Base-by-base conservation (phyloP, 2,888 invertebrate species). In the Drosophila emarginata region DNA sequence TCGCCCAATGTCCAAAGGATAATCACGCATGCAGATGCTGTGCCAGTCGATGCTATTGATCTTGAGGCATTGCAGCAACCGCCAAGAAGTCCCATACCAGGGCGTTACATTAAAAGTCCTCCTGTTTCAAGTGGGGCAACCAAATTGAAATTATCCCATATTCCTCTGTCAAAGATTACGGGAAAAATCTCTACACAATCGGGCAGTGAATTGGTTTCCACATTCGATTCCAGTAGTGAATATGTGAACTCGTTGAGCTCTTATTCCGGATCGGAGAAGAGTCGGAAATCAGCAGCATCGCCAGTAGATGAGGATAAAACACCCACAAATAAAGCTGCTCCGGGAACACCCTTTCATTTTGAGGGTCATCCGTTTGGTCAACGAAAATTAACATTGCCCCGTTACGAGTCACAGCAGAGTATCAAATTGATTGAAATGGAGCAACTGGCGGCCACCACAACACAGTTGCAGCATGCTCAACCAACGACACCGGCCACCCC, bases 1-100 rank as follows among this genome's bases (percentile, higher is more conserved):
- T 93, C 93, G 54, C 91, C 93, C n/a, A 93, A 92, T 81, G 93
- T 94, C 40, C 93, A 93, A 74, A 92, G 93, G 72, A 93, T 94
- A 80, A 91, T 93, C 69, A 93, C 93, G 26, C 93, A 93, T 77
- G 91, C 93, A 9, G 93, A 93, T 54, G 90, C 92, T 5, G 90
- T 80, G 78, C 90, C 83, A 23, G 91, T 90, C 52, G 88, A 89
- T 50, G 86, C 89, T 0, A 79, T 90, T 28, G 89, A 90, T 68
- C 87, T 89, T 53, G 89, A 90, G 51, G 90, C 90, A 52, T 74
- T 91, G 64, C 88, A 89, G 61, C 80, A 86, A 11, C 80, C 60
- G 0, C 78, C 76, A 52, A 69, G 67, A 28, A 89, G 82, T 67
- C 85, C 83, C 5, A 77, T 79, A 62, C 74, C 80, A 12, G 78